phyloP scores from a whole-genome alignment of 1,140 invertebrate species.

The Ceratosolen solmsi region DNA sequence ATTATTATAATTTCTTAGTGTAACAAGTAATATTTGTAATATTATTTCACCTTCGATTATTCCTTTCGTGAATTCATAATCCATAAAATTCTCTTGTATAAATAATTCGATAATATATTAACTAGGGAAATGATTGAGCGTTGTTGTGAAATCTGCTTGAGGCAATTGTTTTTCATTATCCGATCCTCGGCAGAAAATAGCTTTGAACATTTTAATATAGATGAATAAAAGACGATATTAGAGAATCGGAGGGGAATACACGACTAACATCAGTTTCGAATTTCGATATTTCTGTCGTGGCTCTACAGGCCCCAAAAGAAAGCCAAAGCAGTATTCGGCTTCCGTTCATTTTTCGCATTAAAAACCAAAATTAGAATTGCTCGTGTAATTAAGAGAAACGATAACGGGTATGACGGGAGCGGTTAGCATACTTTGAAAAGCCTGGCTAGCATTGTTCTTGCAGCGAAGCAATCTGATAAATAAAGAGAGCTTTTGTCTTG shows the following conservation, averaged over 20 bases:
- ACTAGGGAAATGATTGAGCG: background rate
- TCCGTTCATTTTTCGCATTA: conserved; percentile 1
- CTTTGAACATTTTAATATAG: background rate
- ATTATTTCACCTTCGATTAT: background rate
- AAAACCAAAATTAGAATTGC: conserved; percentile 20
- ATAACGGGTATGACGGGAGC: background rate
- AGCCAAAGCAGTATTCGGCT: background rate
- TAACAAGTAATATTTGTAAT: background rate
- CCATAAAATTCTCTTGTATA: background rate
- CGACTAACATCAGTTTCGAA: no score
- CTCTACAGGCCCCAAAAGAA: background rate
- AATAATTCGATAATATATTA: background rate
- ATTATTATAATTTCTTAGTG: background rate
- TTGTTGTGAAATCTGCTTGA: background rate
- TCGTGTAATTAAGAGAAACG: background rate
- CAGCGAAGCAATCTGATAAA: background rate
- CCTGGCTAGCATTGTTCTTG: background rate
- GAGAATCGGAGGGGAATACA: background rate
- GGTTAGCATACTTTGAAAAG: background rate
- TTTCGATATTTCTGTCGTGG: conserved; percentile 22
- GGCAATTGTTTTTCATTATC: background rate
- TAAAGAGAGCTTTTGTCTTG: conserved; percentile 13
- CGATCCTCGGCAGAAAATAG: background rate
- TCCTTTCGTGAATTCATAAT: background rate
- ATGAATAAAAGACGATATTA: conserved; percentile 17